phyloP scores from a whole-genome alignment of 2,113 vertebrate species.

The Rissa tridactyla region DNA sequence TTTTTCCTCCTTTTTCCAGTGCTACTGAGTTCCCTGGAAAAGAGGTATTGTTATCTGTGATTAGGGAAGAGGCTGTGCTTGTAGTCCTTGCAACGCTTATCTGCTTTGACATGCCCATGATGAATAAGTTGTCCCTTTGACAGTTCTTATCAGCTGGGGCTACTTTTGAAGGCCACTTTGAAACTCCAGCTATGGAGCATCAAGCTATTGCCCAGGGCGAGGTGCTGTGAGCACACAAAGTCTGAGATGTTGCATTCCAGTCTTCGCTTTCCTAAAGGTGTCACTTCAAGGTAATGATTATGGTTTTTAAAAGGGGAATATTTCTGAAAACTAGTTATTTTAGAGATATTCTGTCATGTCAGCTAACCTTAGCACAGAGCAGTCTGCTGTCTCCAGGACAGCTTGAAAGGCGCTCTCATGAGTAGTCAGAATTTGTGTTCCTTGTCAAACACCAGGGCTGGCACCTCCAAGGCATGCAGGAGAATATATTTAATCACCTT shows the following conservation, averaged over 20 bases:
- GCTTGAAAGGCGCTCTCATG: conserved; percentile 3
- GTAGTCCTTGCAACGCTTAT: neutral
- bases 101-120: neutral
- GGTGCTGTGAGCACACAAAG: neutral
- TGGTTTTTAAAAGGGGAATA: neutral
- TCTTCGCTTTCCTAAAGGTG: neutral
- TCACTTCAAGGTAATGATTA: conserved; percentile 23
- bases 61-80: neutral
- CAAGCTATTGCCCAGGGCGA: neutral
- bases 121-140: neutral
- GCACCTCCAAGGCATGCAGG: conserved; percentile 3
- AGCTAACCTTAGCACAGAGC: conserved; percentile 20
- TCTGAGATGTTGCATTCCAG: neutral
- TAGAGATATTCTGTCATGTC: conserved; percentile 4
- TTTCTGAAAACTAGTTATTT: neutral
- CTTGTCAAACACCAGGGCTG: conserved; percentile 13
- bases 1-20: neutral
- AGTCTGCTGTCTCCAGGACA: conserved; percentile 22
- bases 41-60: neutral
- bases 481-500: conserved; percentile 8
- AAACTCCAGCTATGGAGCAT: conserved; percentile 6
- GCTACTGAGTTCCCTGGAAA: neutral
- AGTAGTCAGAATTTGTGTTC: conserved; percentile 28
- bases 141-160: neutral
- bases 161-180: neutral